Conservation (phyloP, 1,140 invertebrate species). For the Onthophagus taurus region DNA sequence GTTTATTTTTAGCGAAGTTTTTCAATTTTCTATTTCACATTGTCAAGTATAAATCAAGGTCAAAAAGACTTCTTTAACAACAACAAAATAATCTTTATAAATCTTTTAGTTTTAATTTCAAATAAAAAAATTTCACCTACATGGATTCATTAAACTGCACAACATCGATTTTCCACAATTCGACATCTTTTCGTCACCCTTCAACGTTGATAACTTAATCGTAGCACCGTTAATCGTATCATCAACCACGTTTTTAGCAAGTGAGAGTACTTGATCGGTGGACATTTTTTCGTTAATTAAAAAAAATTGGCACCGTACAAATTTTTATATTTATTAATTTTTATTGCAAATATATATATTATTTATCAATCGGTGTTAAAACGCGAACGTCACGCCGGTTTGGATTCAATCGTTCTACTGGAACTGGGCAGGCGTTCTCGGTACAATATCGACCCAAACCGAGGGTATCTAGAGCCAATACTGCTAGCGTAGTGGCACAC, state of each 20-base stretch:
- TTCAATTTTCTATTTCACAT: too few relatives aligned
- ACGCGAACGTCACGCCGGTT: too few relatives aligned
- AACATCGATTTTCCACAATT: slow-evolving; percentile 6
- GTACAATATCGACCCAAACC: too few relatives aligned
- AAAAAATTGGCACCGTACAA: slow-evolving; percentile 1
- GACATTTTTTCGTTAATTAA: slow-evolving; percentile 8
- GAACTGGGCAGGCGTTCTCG: slow-evolving; percentile 10
- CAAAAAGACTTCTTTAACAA: too few relatives aligned
- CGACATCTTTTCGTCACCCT: not conserved
- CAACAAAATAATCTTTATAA: too few relatives aligned
- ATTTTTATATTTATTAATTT: not conserved
- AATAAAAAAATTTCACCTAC: slow-evolving; percentile 9
- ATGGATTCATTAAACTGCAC: slow-evolving; percentile 14
- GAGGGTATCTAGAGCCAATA: too few relatives aligned
- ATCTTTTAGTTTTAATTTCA: not conserved
- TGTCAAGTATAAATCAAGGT: too few relatives aligned
- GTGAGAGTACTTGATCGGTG: slow-evolving; percentile 12
- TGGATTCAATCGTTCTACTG: too few relatives aligned
- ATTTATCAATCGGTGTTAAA: too few relatives aligned
- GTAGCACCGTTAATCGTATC: slow-evolving; percentile 15
- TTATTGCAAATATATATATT: too few relatives aligned
- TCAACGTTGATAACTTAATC: slow-evolving; percentile 11
- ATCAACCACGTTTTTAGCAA: slow-evolving; percentile 13
- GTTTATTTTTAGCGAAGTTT: too few relatives aligned
- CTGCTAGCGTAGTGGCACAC: too few relatives aligned